A percentile compares a stretch with the other conserved stretches of the same genome.
phyloP scores from a whole-genome alignment of 1,140 invertebrate genomes.

The Phortica variegata region DNA sequence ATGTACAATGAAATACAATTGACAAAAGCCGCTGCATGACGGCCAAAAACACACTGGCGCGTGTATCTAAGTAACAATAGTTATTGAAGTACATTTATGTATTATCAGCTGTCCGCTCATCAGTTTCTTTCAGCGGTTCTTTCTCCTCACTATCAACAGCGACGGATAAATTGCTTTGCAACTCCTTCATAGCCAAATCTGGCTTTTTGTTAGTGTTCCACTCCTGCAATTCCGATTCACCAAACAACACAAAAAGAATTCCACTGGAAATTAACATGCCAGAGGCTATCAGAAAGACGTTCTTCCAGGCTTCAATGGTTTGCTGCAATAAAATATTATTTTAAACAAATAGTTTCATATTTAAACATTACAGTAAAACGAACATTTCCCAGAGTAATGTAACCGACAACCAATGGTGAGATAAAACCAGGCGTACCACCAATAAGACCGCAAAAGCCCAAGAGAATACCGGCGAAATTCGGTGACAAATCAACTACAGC shows the following conservation, averaged over 20 bases:
- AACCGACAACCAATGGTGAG: slow-evolving; percentile 63
- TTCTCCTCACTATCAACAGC: slow-evolving; percentile 25
- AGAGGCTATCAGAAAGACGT: slow-evolving; percentile 65
- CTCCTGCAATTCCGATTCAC: slow-evolving; percentile 63
- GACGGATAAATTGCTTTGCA: slow-evolving; percentile 22
- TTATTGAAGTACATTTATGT: too few relatives aligned
- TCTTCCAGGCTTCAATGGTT: slow-evolving; percentile 67
- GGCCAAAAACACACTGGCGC: too few relatives aligned
- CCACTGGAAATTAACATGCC: slow-evolving; percentile 60
- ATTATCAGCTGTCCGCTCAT: slow-evolving; percentile 22
- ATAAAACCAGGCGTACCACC: slow-evolving; percentile 61
- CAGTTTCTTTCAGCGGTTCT: slow-evolving; percentile 18
- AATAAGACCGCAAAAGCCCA: slow-evolving; percentile 64
- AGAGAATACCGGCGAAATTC: slow-evolving; percentile 66
- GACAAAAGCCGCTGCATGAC: too few relatives aligned
- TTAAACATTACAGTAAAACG: slow-evolving; percentile 32
- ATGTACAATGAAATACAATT: too few relatives aligned
- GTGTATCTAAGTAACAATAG: too few relatives aligned
- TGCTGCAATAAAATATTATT: slow-evolving; percentile 59
- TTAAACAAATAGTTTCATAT: neutral
- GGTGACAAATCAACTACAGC: slow-evolving; percentile 68
- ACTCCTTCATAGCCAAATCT: slow-evolving; percentile 31
- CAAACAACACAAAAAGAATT: slow-evolving; percentile 61
- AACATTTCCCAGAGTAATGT: slow-evolving; percentile 65
- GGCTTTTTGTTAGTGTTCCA: slow-evolving; percentile 62